These are phyloP conservation scores for Quadroppia sp. DNA, from an alignment of 2,888 invertebrate species.

Conservation along the genomic window DNA sequence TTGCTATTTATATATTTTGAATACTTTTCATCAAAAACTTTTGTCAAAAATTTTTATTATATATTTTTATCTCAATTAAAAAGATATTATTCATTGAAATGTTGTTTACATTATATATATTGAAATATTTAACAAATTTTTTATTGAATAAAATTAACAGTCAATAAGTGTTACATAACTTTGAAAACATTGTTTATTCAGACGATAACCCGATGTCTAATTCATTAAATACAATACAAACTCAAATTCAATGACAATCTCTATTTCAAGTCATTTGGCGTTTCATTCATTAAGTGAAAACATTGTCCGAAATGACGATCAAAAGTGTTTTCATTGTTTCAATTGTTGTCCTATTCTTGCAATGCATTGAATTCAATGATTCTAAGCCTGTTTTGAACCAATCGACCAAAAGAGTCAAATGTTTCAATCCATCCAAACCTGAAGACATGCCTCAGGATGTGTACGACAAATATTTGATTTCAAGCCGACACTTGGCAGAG, in stretches of 20 bases:
- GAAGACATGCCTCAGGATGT: conserved; percentile 39
- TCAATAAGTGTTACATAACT: no score
- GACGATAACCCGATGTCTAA: neutral
- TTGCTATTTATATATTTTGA: no score
- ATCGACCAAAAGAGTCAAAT: neutral
- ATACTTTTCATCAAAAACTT: no score
- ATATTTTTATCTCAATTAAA: no score
- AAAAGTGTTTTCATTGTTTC: neutral
- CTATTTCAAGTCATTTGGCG: no score
- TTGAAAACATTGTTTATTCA: neutral
- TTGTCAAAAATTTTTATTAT: no score
- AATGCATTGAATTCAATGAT: neutral
- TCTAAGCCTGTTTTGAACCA: neutral
- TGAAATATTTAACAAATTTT: no score
- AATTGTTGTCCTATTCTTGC: neutral
- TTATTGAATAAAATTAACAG: no score
- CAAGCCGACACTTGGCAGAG: neutral
- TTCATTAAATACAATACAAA: neutral
- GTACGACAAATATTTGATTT: conserved; percentile 21
- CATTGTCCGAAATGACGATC: neutral
- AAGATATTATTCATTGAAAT: no score
- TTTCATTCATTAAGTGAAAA: neutral
- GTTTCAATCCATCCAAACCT: conserved; percentile 15
- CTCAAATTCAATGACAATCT: neutral
- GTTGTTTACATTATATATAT: no score